Conservation (phyloP, 2,888 invertebrate genomes). For the Frankliniella intonsa region DNA sequence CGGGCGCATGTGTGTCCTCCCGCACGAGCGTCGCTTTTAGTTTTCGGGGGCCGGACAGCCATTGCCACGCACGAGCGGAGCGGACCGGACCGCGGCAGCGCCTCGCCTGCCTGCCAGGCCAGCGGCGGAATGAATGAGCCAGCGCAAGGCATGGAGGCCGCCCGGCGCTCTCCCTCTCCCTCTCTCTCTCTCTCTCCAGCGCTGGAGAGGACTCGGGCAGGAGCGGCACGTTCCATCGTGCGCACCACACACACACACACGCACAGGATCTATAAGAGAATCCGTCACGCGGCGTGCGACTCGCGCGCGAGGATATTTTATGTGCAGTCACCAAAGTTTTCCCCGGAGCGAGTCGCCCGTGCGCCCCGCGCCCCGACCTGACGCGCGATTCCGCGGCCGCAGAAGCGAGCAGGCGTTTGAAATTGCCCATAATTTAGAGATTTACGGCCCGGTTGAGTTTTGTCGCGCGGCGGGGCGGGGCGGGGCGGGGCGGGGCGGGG, state of each 20-base stretch:
- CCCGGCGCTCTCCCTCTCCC: neutral
- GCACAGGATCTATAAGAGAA: neutral
- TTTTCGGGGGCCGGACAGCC: too few species aligned
- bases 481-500: neutral
- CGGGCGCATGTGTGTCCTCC: too few species aligned
- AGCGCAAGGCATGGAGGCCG: neutral
- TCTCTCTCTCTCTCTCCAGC: neutral
- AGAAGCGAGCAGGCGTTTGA: neutral
- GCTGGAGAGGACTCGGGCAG: neutral
- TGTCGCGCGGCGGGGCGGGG: neutral
- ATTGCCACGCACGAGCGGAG: neutral
- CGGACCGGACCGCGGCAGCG: too few species aligned
- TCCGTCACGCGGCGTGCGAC: neutral
- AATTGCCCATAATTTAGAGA: neutral
- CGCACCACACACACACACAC: neutral
- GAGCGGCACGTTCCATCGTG: neutral
- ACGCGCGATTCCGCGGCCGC: neutral
- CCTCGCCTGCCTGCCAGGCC: too few species aligned
- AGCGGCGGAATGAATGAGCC: too few species aligned
- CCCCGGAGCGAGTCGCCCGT: neutral
- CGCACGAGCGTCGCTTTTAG: too few species aligned
- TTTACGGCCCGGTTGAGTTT: neutral
- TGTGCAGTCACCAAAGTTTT: slow-evolving; percentile 10
- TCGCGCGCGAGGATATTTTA: neutral
- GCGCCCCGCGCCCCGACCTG: neutral